These are phyloP conservation scores for Melanostoma mellinum DNA, from an alignment of 2,888 invertebrate species.

Conservation along the genomic window DNA sequence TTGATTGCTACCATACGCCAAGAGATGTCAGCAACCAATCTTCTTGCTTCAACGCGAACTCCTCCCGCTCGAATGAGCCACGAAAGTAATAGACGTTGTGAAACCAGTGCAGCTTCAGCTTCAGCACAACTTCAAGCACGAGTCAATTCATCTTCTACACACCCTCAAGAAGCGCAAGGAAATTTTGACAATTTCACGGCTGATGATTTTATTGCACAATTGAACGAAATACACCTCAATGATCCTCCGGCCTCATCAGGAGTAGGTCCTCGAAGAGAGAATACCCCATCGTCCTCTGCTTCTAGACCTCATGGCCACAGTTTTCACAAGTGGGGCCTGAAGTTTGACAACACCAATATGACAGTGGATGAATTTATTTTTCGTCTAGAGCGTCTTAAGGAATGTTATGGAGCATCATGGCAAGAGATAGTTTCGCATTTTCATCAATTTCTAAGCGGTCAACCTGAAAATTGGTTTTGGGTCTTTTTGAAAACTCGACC, in stretches of 20 bases:
- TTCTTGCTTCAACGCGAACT: neutral
- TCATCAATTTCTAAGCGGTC: conserved; percentile 10
- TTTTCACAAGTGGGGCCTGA: neutral
- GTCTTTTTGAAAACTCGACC: neutral
- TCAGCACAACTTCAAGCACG: neutral
- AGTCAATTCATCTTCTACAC: no score
- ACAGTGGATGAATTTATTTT: conserved; percentile 14
- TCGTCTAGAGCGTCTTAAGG: neutral
- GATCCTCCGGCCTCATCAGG: neutral
- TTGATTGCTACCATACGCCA: neutral
- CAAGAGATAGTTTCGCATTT: conserved; percentile 4
- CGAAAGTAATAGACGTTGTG: neutral
- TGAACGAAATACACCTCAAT: no score
- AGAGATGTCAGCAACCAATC: neutral
- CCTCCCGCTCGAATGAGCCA: neutral
- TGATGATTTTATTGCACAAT: no score
- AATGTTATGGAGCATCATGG: conserved; percentile 4
- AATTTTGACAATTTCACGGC: no score
- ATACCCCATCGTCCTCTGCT: neutral
- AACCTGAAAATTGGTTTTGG: conserved; percentile 3
- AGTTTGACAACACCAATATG: neutral
- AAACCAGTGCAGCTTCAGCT: neutral
- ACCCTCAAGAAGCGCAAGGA: no score
- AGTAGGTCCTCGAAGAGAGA: neutral
- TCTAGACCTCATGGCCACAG: no score